Percentiles rank a stretch among this genome's conserved stretches.
These are phyloP conservation scores for Agrochola lychnidis DNA, from an alignment of 2,888 invertebrate genomes.

Conservation along the genomic window DNA sequence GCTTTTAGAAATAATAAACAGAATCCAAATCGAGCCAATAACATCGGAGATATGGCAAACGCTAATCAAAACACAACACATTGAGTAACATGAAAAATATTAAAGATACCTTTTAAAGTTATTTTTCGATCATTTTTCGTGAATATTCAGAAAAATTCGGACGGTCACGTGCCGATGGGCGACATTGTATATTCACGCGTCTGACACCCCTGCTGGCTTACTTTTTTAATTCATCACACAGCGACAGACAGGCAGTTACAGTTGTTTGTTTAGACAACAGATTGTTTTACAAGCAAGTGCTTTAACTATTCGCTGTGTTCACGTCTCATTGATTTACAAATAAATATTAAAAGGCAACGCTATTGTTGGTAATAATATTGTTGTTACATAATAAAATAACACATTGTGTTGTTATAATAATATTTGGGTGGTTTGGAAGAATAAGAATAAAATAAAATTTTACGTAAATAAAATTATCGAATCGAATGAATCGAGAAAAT, in stretches of 20 bases:
- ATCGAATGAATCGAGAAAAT: too few relatives aligned
- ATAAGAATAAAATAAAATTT: background rate
- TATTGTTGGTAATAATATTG: constrained; percentile 1
- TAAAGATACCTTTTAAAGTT: too few relatives aligned
- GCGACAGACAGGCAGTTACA: constrained; percentile 73
- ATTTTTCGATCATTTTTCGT: too few relatives aligned
- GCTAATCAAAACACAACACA: too few relatives aligned
- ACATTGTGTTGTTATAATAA: background rate
- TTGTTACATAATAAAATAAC: background rate
- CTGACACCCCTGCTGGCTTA: constrained; percentile 74
- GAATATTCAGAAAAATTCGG: too few relatives aligned
- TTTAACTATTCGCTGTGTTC: constrained; percentile 63
- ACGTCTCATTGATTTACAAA: constrained; percentile 58
- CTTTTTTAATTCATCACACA: constrained; percentile 71
- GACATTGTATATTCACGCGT: background rate
- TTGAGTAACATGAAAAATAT: too few relatives aligned
- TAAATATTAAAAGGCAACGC: constrained; percentile 3
- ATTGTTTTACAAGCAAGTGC: constrained; percentile 77
- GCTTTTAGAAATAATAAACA: too few relatives aligned
- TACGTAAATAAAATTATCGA: background rate
- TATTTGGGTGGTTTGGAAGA: background rate
- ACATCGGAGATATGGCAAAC: too few relatives aligned
- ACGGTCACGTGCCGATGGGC: too few relatives aligned
- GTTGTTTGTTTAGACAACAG: constrained; percentile 82
- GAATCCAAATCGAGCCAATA: too few relatives aligned